These are phyloP conservation scores for Holothuria scabra DNA, from an alignment of 53 echinoderm and acorn worm genomes.

Conservation along the genomic window DNA sequence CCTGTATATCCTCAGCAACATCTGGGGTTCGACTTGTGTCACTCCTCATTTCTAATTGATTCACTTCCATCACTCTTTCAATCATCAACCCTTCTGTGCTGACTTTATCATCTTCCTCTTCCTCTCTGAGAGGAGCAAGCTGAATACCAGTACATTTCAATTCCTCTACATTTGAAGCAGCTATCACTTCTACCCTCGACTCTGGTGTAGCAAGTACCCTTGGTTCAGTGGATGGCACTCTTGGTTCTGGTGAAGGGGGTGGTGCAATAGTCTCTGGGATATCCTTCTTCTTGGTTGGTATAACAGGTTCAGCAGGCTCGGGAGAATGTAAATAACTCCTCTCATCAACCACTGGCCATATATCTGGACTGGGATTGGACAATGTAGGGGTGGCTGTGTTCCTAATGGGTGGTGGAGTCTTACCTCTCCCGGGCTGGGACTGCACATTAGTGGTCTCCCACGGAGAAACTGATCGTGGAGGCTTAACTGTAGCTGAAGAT, in stretches of 20 bases:
- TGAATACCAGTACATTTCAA: constrained; percentile 65
- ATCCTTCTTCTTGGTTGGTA: constrained; percentile 48
- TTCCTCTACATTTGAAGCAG: constrained; percentile 45
- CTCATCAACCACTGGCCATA: constrained; percentile 92
- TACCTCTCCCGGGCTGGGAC: not conserved
- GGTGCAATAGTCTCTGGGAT: constrained; percentile 86
- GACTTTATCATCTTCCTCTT: constrained; percentile 56
- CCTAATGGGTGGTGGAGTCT: constrained; percentile 23
- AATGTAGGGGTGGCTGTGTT: constrained; percentile 58
- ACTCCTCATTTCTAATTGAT: not conserved
- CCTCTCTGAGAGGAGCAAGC: constrained; percentile 77
- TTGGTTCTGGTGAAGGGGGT: constrained; percentile 93
- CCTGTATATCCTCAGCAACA: not conserved
- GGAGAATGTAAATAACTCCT: constrained; percentile 80
- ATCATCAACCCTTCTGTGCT: constrained; percentile 14
- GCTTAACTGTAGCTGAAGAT: constrained; percentile 9
- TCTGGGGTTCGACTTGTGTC: not conserved
- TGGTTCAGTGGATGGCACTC: constrained; percentile 54
- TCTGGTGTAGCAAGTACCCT: not conserved
- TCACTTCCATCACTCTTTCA: constrained; percentile 25
- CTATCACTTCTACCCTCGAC: constrained; percentile 54
- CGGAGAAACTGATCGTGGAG: constrained; percentile 35
- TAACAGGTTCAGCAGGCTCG: constrained; percentile 45
- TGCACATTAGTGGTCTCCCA: constrained; percentile 17
- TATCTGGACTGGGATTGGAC: constrained; percentile 75